Evolutionary conservation across 2,113 vertebrate genomes (phyloP), one percentile per base, ranked within the genome.

Genomic region (Cyphomyrus discorhynchus): DNA sequence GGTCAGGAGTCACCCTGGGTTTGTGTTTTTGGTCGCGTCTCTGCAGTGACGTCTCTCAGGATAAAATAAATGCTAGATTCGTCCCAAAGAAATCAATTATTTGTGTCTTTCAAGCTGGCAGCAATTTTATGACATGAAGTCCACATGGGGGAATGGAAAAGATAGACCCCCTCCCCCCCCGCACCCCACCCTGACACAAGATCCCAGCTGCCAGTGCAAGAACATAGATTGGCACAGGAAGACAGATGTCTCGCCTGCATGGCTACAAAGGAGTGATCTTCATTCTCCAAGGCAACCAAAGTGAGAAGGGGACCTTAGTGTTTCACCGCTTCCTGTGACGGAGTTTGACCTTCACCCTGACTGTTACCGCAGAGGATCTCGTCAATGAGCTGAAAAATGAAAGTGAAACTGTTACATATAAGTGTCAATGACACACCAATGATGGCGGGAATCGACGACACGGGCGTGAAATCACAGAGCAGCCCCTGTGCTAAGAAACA

Each of bases 81-180:
- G 74, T 80, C 74, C 74, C 74, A 80, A 80, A 80, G 74, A 80
- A 80, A 80, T 80, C 74, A 80, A 80, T 70, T 70, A 70, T 80
- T 80, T 42, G 35, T 80, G 35, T 42, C 74, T 80, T 42, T 80
- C 35, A 80, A 42, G 74, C 35, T 80, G 70, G 74, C 74, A 42
- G 13, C 74, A 42, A 39, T 80, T 35, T 39, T 42, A 80, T 80
- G 74, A 80, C 74, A 80, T 19, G 74, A 6, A 80, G 13, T 19
- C 74, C 13, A 80, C 74, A 80, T 42, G 35, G 15, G 74, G 74
- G 35, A n/a, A 80, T 39, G 35, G 74, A 80, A 42, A 42, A 80
- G 31, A 77, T 39, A 39, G 35, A 39, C 5, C 70, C 62, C 56
- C 56, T 24, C 1, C 56, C 56, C 58, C 58, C 6, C 21, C 56